phyloP scores from a whole-genome alignment of 1,140 invertebrate species.

The Palaemon carinicauda region DNA sequence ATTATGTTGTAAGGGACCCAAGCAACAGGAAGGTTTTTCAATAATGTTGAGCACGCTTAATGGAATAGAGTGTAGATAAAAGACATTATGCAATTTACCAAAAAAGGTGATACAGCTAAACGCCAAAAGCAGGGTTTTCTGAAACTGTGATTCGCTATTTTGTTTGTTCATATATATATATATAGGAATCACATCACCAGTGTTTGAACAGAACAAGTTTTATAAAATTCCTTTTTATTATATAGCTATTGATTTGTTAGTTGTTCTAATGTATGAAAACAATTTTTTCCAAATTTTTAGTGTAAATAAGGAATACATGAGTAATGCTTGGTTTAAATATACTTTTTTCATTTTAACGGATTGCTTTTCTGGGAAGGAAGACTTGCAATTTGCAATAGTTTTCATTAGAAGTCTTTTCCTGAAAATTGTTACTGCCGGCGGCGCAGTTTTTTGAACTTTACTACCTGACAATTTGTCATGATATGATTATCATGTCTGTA shows the following conservation, averaged over 20 bases:
- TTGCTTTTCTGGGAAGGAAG: no score
- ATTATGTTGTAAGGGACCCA: no score
- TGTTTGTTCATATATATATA: neutral
- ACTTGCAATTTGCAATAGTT: no score
- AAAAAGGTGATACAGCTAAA: neutral
- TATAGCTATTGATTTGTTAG: neutral
- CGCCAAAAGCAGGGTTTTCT: neutral
- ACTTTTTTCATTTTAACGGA: no score
- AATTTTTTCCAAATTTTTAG: no score
- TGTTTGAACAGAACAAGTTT: neutral
- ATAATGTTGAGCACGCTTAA: no score
- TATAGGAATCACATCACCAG: neutral
- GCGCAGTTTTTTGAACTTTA: neutral
- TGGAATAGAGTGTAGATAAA: neutral
- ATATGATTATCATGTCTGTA: neutral
- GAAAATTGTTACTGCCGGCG: neutral
- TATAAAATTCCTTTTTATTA: neutral
- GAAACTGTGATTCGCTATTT: neutral
- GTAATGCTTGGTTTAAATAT: no score
- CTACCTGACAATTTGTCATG: neutral
- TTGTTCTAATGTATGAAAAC: neutral
- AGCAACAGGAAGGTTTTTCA: no score
- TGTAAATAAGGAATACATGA: no score
- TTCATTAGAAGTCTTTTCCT: no score
- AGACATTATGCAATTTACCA: neutral